Evolutionary conservation across 1,140 invertebrate genomes (phyloP).

Genomic region (Glossosoma conforme): DNA sequence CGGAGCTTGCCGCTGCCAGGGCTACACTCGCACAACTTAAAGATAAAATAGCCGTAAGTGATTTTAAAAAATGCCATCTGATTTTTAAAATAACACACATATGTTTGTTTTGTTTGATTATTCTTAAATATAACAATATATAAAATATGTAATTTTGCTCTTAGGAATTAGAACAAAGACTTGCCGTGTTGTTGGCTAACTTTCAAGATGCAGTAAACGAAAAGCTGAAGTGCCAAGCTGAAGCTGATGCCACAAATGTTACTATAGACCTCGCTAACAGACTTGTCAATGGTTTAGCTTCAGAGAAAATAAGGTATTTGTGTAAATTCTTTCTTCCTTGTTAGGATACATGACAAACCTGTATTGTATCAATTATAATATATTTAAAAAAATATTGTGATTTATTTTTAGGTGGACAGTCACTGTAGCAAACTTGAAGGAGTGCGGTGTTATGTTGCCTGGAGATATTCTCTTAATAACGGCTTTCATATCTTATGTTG

Average conservation of each 20-base stretch:
- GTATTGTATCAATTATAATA: no score
- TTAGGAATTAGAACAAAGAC: conserved; percentile 74
- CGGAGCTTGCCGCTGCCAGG: conserved; percentile 73
- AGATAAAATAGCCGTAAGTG: conserved; percentile 44
- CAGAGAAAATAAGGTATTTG: conserved; percentile 82
- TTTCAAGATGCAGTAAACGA: conserved; percentile 81
- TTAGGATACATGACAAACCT: no score
- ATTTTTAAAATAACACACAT: not conserved
- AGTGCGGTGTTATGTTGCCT: conserved; percentile 66
- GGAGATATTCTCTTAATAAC: conserved; percentile 86
- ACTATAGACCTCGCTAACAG: conserved; percentile 90
- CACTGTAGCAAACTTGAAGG: conserved; percentile 56
- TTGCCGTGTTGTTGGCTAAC: conserved; percentile 69
- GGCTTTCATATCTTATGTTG: conserved; percentile 94
- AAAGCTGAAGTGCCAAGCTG: conserved; percentile 82
- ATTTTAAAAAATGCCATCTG: not conserved
- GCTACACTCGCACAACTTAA: conserved; percentile 65
- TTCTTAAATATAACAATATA: not conserved
- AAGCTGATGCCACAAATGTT: conserved; percentile 75
- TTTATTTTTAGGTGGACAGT: conserved; percentile 65
- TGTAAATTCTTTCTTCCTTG: no score
- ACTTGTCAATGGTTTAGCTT: conserved; percentile 86
- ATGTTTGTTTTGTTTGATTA: not conserved
- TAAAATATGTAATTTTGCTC: conserved; percentile 27
- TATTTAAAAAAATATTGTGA: no score